Evolutionary conservation across 2,113 vertebrate species (phyloP), one percentile per base, ranked within the genome.

Genomic region (Gila orcuttii): DNA sequence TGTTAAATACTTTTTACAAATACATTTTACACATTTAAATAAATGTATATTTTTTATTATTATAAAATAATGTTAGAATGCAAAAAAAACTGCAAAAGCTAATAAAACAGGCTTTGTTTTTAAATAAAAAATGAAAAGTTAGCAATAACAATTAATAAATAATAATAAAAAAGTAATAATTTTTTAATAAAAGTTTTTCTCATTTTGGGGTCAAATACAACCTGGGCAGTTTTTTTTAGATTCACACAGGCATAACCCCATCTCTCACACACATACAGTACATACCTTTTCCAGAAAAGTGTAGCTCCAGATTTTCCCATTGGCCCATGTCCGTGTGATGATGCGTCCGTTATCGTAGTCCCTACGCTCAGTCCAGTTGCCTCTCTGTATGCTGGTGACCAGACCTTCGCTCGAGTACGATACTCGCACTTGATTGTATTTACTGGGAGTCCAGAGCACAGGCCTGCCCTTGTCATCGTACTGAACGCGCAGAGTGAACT

Each of bases 271-370:
- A 82, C 82, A 78, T 33, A 17, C 45, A 45, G 25, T 68, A 87
- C 4, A 60, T n/a, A 99, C 98, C 96, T 96, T 97, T 94, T 99
- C 98, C 86, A 97, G 93, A 50, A 98, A 99, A 0, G 97, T 98
- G 94, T 99, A 99, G 93, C 96, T 99, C 98, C 98, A 99, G 93
- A 98, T 99, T 95, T 98, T 99, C 28, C 98, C 98, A 86, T 99
- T 98, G 86, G 97, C 96, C 97, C 98, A 99, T 17, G 97, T 97
- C 90, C 97, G 94, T 89, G 97, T 98, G 89, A 98, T 90, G 59
- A 99, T 96, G 91, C 96, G 96, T 79, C 97, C 97, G 13, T 95
- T 97, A 81, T 99, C 98, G 64, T 99, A 99, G 88, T 99, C 97
- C 92, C 97, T 96, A 90, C 96, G 96, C 91, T 99, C 97, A 19